Base-by-base conservation (phyloP, 2,888 invertebrate species). In the Cremastinae sp. region DNA sequence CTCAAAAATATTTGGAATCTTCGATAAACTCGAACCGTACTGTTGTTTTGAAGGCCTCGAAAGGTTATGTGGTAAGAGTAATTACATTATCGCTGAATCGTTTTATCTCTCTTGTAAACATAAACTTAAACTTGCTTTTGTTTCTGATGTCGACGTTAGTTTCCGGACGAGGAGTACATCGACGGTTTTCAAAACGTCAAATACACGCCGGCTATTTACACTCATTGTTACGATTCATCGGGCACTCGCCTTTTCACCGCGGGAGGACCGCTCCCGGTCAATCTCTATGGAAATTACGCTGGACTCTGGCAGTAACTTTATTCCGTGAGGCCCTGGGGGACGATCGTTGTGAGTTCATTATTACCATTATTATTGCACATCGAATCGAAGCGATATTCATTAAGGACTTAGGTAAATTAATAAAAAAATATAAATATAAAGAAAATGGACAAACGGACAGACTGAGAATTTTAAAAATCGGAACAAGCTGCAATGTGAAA, bases 161-260 rank as follows among this genome's bases (percentile, higher is more conserved):
- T 95, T 90, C 96, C 96, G 0, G 93, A 93, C 82, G 96, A 96
- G 88, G 96, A 96, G 83, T 96, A 94, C 81, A 93, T 95, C 78
- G 96, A 96, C 81, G 95, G 95, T 2, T 94, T 95, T 85, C 95
- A 95, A 90, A 95, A 95, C 83, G 94, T 95, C 70, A 96, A 96
- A 90, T 97, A 98, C 90, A 95, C 95, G 75, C 95, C 97, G 35
- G 98, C 98, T 14, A 97, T 98, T 85, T 98, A 98, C 90, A 98
- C 98, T 1, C 98, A 98, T 89, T 97, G 97, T 90, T 98, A 98
- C 90, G 98, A 98, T 90, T 93, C 94, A 82, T 96, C 95, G 79
- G 97, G 98, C 10, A 97, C 97, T 10, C 91, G 97, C 70, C 92
- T 98, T 43, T 98, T 98, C 91, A 95, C 97, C 0, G 98, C 98